Evolutionary conservation across 2,888 invertebrate genomes (phyloP).

Genomic region (Biston betularia): DNA sequence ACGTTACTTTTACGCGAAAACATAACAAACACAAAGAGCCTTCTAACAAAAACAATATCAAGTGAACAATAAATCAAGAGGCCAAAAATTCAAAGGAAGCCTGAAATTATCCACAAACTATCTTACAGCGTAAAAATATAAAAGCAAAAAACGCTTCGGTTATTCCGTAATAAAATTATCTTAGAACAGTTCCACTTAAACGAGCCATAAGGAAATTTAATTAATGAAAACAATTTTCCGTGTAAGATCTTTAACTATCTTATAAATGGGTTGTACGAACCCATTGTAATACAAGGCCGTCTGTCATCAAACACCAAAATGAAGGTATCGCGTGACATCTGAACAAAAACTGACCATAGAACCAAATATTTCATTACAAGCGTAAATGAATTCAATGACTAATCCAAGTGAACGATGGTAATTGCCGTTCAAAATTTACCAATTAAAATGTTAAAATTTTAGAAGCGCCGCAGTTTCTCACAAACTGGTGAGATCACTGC

Average conservation of each 20-base stretch:
- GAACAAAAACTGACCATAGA: slow-evolving; percentile 22
- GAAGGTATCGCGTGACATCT: slow-evolving; percentile 41
- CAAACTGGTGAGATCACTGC: slow-evolving; percentile 41
- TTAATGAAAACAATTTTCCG: slow-evolving; percentile 22
- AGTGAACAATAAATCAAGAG: not conserved
- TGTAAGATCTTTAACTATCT: slow-evolving; percentile 25
- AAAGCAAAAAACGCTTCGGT: not conserved
- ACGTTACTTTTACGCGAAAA: slow-evolving; percentile 22
- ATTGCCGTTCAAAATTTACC: slow-evolving; percentile 37
- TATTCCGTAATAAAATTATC: slow-evolving; percentile 16
- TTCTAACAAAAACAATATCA: slow-evolving; percentile 13
- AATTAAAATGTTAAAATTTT: slow-evolving; percentile 35
- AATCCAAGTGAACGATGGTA: slow-evolving; percentile 24
- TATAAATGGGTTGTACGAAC: slow-evolving; percentile 8
- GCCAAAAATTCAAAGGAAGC: not conserved
- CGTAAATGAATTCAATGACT: slow-evolving; percentile 42
- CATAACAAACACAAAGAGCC: slow-evolving; percentile 3
- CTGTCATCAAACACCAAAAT: slow-evolving; percentile 25
- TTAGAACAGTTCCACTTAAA: slow-evolving; percentile 8
- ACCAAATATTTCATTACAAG: slow-evolving; percentile 36
- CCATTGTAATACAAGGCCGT: slow-evolving; percentile 17
- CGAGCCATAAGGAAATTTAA: slow-evolving; percentile 22
- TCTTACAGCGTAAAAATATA: not conserved
- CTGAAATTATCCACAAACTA: not conserved
- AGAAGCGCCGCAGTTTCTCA: slow-evolving; percentile 39